phyloP scores from a whole-genome alignment of 1,140 invertebrate genomes.

The Condylostylus longicornis region DNA sequence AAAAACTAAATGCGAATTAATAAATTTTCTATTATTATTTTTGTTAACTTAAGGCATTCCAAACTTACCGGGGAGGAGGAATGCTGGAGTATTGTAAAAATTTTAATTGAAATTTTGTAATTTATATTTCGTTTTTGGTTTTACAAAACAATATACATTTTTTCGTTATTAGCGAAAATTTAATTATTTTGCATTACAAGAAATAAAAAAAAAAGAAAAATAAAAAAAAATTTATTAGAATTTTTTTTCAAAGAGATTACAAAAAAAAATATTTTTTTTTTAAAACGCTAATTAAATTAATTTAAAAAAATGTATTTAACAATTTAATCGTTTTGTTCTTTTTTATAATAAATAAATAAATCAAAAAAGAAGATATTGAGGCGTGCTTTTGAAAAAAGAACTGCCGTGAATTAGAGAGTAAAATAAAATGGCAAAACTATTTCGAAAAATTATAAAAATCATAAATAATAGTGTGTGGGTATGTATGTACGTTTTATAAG shows the following conservation, averaged over 20 bases:
- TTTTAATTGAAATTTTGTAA: slow-evolving; percentile 16
- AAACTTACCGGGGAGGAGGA: slow-evolving; percentile 54
- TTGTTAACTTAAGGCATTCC: slow-evolving; percentile 23
- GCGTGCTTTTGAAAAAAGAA: too few species aligned
- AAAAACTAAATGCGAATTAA: too few species aligned
- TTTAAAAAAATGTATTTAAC: too few species aligned
- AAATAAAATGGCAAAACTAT: slow-evolving; percentile 4
- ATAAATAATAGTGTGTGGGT: neutral
- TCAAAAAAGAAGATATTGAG: too few species aligned
- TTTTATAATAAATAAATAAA: too few species aligned
- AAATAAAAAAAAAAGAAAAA: slow-evolving; percentile 26
- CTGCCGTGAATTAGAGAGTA: slow-evolving; percentile 1
- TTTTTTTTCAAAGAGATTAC: too few species aligned
- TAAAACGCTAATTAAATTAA: too few species aligned
- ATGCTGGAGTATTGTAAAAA: slow-evolving; percentile 40
- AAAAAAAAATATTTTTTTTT: too few species aligned
- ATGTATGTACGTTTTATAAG: neutral
- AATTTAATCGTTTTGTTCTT: too few species aligned
- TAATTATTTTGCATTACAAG: slow-evolving; percentile 13
- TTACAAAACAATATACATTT: slow-evolving; percentile 26
- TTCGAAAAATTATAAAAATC: neutral
- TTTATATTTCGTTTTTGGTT: slow-evolving; percentile 12
- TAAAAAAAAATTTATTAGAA: slow-evolving; percentile 1
- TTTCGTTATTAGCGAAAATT: too few species aligned
- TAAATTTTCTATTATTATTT: too few species aligned